Conservation (phyloP, 2,113 vertebrate genomes). For the Aepyceros melampus region DNA sequence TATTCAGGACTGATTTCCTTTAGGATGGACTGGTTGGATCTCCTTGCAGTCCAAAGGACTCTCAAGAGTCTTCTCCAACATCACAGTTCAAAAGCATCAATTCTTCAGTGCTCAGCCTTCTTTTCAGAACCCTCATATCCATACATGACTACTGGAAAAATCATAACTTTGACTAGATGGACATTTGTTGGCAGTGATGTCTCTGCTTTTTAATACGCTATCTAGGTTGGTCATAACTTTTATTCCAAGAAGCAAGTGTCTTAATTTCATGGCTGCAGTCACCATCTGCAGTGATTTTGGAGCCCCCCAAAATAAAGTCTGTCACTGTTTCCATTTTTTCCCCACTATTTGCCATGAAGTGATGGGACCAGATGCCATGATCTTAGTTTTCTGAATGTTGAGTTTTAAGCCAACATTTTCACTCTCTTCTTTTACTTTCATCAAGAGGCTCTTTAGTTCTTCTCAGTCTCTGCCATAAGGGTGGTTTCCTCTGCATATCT, state of each 20-base stretch:
- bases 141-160: neutral
- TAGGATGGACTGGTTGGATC: neutral
- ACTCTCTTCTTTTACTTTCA: neutral
- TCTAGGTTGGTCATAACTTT: neutral
- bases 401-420: neutral
- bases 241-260: neutral
- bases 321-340: neutral
- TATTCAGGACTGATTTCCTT: neutral
- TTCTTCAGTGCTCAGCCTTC: fast-evolving
- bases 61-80: neutral
- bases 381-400: neutral
- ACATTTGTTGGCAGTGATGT: neutral
- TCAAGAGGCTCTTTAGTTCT: neutral
- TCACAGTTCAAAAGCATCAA: neutral
- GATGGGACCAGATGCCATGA: neutral
- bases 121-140: neutral
- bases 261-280: neutral
- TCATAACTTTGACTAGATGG: neutral
- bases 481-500: neutral
- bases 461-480: neutral
- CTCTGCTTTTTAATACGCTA: neutral
- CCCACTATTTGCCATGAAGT: neutral
- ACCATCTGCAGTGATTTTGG: neutral
- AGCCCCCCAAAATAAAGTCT: neutral
- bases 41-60: neutral